These are phyloP conservation scores for Hirtodrosophila trivittata DNA, from an alignment of 2,888 invertebrate species.

Conservation along the genomic window DNA sequence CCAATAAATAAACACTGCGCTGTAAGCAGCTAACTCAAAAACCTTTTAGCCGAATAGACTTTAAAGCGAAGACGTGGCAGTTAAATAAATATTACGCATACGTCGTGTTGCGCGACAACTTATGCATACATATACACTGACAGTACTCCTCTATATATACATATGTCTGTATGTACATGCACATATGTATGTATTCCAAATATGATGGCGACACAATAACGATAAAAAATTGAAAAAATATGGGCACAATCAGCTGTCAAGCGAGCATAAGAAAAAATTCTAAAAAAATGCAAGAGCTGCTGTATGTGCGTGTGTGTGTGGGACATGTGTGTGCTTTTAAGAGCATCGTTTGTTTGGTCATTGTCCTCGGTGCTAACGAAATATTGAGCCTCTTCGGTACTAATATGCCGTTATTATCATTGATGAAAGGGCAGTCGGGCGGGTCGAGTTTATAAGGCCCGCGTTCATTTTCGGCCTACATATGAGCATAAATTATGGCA, in stretches of 20 bases:
- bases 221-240: constrained; percentile 63
- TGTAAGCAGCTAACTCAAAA: constrained; percentile 22
- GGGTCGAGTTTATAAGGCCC: constrained; percentile 53
- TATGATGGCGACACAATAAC: constrained; percentile 44
- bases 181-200: constrained; percentile 7
- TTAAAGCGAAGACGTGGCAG: constrained; percentile 38
- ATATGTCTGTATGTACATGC: background rate
- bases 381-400: constrained; percentile 47
- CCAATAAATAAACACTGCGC: constrained; percentile 23
- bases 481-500: constrained; percentile 62
- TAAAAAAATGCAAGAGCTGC: constrained; percentile 13
- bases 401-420: constrained; percentile 71
- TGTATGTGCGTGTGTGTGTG: constrained; percentile 10
- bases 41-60: constrained; percentile 34
- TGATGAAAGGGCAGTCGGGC: constrained; percentile 71
- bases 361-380: constrained; percentile 47
- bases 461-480: constrained; percentile 40
- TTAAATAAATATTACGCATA: constrained; percentile 67
- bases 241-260: constrained; percentile 41
- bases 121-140: background rate
- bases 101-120: constrained; percentile 42
- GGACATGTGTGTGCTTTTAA: constrained; percentile 29
- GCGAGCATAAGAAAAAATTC: constrained; percentile 18
- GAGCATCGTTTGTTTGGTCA: constrained; percentile 51
- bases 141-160: background rate